These are phyloP conservation scores for Cygnus atratus DNA, from an alignment of 2,113 vertebrate genomes.

Conservation along the genomic window DNA sequence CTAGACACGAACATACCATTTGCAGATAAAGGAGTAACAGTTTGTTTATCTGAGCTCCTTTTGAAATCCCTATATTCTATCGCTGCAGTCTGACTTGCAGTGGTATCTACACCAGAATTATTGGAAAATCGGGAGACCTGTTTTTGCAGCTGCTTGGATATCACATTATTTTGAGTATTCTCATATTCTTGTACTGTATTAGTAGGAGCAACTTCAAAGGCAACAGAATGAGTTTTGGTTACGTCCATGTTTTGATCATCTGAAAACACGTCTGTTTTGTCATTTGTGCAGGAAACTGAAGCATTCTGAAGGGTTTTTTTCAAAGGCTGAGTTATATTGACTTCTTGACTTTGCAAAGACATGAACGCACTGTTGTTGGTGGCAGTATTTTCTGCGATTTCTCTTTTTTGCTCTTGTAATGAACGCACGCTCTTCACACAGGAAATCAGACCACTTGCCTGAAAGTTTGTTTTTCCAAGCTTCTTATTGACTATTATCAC, in stretches of 20 bases:
- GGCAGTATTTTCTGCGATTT: neutral
- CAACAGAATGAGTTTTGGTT: neutral
- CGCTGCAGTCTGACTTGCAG: neutral
- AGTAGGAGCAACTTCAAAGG: neutral
- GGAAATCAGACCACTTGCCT: neutral
- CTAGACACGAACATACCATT: neutral
- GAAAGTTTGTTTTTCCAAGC: neutral
- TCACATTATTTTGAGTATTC: neutral
- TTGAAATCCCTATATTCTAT: neutral
- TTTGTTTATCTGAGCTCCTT: neutral
- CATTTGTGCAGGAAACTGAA: neutral
- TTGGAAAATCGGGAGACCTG: neutral
- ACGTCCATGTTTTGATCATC: neutral
- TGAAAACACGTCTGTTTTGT: neutral
- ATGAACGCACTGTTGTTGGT: accelerated
- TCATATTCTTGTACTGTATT: neutral
- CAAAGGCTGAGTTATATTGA: neutral
- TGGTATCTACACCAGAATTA: accelerated
- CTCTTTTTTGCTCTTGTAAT: neutral
- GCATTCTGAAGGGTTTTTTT: neutral
- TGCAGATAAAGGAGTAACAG: neutral
- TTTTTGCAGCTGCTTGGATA: neutral
- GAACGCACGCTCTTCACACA: neutral
- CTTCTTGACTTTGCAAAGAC: neutral
- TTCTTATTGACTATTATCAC: neutral